phyloP scores from a whole-genome alignment of 1,140 invertebrate species.

The Artemia franciscana region DNA sequence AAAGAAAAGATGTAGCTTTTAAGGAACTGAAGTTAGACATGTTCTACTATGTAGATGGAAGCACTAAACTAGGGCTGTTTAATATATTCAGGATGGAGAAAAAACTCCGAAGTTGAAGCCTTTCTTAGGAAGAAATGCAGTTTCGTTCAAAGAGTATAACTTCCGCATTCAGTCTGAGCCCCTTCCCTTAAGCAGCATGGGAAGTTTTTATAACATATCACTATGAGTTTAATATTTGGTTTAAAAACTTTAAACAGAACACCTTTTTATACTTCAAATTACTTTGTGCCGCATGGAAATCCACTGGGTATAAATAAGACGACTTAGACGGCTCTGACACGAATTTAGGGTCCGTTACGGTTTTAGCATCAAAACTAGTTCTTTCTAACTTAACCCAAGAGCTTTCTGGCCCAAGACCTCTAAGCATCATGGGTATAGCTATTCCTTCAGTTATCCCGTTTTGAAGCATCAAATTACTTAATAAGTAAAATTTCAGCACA shows the following conservation, averaged over 20 bases:
- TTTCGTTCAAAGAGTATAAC: too few species aligned
- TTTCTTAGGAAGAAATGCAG: too few species aligned
- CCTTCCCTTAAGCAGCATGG: too few species aligned
- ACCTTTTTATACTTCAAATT: constrained; percentile 10
- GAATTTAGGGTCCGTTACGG: not conserved
- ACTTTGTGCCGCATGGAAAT: constrained; percentile 15
- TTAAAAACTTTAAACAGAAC: constrained; percentile 16
- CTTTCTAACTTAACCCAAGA: constrained; percentile 13
- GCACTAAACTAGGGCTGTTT: too few species aligned
- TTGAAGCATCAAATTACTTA: constrained; percentile 17
- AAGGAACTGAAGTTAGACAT: too few species aligned
- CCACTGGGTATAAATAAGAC: constrained; percentile 15
- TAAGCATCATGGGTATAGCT: constrained; percentile 15
- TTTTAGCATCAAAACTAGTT: constrained; percentile 7
- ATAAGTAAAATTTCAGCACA: constrained; percentile 14
- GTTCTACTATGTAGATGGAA: too few species aligned
- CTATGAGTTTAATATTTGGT: constrained; percentile 8
- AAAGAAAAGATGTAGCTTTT: too few species aligned
- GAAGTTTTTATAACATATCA: not conserved
- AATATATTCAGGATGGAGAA: too few species aligned
- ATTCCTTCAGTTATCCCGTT: constrained; percentile 16
- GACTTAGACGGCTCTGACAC: constrained; percentile 1
- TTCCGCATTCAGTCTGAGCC: too few species aligned
- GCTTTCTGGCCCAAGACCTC: constrained; percentile 12
- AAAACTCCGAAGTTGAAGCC: too few species aligned